These are phyloP conservation scores for Oreotrochilus melanogaster DNA, from an alignment of 2,113 vertebrate species.

Conservation along the genomic window DNA sequence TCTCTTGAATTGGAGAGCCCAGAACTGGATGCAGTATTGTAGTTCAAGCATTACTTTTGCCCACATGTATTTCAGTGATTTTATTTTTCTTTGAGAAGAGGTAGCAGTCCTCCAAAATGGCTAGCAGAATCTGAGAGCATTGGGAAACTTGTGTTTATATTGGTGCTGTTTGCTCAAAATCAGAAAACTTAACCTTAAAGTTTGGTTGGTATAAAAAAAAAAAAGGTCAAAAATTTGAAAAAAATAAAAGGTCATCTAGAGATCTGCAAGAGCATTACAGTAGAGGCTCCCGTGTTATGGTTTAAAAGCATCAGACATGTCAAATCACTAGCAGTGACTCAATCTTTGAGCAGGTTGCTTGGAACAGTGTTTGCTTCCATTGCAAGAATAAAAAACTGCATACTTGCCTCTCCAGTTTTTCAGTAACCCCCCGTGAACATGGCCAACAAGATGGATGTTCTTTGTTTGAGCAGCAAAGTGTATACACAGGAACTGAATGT, in stretches of 20 bases:
- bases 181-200: background rate
- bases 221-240: too few species aligned
- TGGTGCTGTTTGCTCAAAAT: background rate
- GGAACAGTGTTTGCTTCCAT: background rate
- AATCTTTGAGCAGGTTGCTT: background rate
- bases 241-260: background rate
- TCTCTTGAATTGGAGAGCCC: too few species aligned
- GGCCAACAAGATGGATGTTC: conserved; percentile 5
- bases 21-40: too few species aligned
- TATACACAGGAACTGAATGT: background rate
- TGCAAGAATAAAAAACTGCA: background rate
- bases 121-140: background rate
- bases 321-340: background rate
- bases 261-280: background rate
- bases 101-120: background rate
- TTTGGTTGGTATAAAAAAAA: background rate
- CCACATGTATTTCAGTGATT: background rate
- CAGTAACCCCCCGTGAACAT: background rate
- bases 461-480: conserved; percentile 19
- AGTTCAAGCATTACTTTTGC: background rate
- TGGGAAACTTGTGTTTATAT: background rate
- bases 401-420: background rate
- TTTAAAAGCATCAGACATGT: background rate
- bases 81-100: background rate
- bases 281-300: background rate